Conservation (phyloP, 1,140 invertebrate species). For the Drosophila nigrodunni region DNA sequence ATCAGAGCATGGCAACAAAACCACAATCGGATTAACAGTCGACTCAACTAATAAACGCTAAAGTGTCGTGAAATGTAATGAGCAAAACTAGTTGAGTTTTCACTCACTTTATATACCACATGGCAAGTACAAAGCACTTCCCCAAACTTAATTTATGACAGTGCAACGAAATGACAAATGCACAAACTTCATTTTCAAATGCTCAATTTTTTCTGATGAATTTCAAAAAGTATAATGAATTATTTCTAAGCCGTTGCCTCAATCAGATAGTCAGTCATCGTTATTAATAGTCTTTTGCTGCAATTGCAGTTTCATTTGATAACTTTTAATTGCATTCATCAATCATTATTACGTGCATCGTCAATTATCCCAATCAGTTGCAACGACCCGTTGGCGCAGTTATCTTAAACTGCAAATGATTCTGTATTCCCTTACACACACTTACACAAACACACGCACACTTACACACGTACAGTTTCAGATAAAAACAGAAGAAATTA, state of each 20-base stretch:
- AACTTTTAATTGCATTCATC: conserved; percentile 73
- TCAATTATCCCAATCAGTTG: conserved; percentile 56
- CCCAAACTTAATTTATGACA: not conserved
- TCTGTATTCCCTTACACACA: conserved; percentile 19
- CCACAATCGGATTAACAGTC: conserved; percentile 78
- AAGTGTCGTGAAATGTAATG: conserved; percentile 29
- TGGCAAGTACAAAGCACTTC: too few species aligned
- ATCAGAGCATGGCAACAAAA: conserved; percentile 65
- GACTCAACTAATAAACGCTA: conserved; percentile 62
- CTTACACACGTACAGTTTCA: conserved; percentile 25
- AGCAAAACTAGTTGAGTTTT: not conserved
- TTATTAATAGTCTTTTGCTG: conserved; percentile 45
- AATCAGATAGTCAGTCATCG: not conserved
- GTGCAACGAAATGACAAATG: not conserved
- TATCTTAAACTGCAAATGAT: conserved; percentile 37
- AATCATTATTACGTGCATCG: conserved; percentile 60
- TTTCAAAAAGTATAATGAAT: not conserved
- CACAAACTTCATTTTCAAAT: too few species aligned
- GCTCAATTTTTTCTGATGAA: too few species aligned
- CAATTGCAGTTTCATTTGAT: conserved; percentile 23
- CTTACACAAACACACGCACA: conserved; percentile 35
- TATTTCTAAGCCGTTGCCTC: conserved; percentile 4
- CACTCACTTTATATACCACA: too few species aligned
- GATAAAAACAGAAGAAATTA: conserved; percentile 25
- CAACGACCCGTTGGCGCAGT: conserved; percentile 34